phyloP scores from a whole-genome alignment of 2,888 invertebrate species.

The Cephus rjabovi region DNA sequence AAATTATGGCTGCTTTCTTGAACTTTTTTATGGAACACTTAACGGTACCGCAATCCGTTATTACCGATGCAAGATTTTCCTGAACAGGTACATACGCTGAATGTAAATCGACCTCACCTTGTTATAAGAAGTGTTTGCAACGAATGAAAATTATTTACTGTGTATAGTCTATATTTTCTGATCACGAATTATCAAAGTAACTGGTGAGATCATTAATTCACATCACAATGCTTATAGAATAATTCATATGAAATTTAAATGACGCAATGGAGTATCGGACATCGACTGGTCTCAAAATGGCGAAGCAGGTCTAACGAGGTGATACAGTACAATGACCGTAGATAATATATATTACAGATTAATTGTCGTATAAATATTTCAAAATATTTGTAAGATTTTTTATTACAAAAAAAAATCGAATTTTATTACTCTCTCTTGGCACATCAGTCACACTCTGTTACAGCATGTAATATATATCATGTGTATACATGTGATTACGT shows the following conservation, averaged over 20 bases:
- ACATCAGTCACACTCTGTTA: background rate
- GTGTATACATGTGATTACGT: too few species aligned
- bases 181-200: too few species aligned
- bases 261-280: background rate
- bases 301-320: background rate
- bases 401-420: background rate
- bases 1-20: background rate
- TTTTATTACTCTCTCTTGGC: background rate
- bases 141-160: too few species aligned
- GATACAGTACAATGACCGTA: background rate
- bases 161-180: too few species aligned
- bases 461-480: too few species aligned
- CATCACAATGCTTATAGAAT: too few species aligned
- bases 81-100: constrained; percentile 10
- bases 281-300: background rate
- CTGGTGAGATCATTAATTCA: too few species aligned
- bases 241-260: too few species aligned
- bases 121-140: too few species aligned
- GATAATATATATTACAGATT: background rate
- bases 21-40: constrained; percentile 31
- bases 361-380: background rate
- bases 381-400: background rate
- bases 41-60: constrained; percentile 38
- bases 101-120: too few species aligned
- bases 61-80: constrained; percentile 35